Base-by-base conservation (phyloP, 2,113 vertebrate genomes). In the Danio rerio region DNA sequence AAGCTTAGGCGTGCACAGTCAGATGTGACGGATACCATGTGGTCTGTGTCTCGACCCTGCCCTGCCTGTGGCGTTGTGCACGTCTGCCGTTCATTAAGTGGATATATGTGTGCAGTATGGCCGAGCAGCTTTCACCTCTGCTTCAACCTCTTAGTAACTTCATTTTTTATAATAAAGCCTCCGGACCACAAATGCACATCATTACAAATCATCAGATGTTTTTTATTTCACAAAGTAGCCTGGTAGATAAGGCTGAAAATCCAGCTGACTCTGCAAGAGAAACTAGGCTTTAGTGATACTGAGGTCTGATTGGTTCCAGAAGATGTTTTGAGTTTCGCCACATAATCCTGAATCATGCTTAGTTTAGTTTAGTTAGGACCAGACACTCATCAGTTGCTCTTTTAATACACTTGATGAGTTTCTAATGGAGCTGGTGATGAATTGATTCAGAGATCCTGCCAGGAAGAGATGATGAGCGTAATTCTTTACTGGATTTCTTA, bases 1-100 rank as follows among this genome's bases (percentile, higher is more conserved):
- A 40, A 43, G 78, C 49, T 45, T 90, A 92, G 90, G 91, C 90
- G 91, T 90, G 91, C 89, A 89, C 92, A 90, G 91, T 92, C 92
- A 91, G 82, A 85, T 83, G 87, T 86, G 87, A 89, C 87, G 11
- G 89, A 91, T 89, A 85, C 90, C 90, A 89, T 91, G 90, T 88
- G 89, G 21, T 56, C 71, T 56, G 31, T 73, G 43, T 20, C 43
- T 77, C 12, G 13, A 87, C 85, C 88, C 91, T 88, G 87, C 90
- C 91, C 88, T 86, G 88, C 89, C 90, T 90, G 91, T 91, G 91
- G 91, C 92, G 87, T 88, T 11, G 83, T 83, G 86, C 89, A 90
- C 82, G 89, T 88, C 84, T 78, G 83, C 80, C 21, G 81, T 78
- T 43, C 72, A 74, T 68, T 84, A 53, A 42, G 61, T 78, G 42